Base-by-base conservation (phyloP, 2,113 vertebrate species). In the Vulpes lagopus region DNA sequence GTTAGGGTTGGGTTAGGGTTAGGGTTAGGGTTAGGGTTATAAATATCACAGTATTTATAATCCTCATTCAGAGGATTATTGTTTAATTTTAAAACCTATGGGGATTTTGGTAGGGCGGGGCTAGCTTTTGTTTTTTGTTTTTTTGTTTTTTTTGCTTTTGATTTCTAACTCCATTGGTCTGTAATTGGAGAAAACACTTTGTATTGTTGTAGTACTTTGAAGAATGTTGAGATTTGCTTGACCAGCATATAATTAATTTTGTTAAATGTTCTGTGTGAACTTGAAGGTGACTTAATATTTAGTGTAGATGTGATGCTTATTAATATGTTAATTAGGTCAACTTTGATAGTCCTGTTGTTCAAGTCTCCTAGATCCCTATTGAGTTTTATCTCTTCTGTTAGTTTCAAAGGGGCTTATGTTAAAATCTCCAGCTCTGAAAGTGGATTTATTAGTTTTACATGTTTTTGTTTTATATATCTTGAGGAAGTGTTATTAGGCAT, bases 111-210 rank as follows among this genome's bases (percentile, higher is more conserved):
- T 16, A 27, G 25, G 73, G 43, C 1, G 14, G 67, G 16, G 32
- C 16, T 69, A 69, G 11, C 15, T 76, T 7, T 71, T 62, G 12
- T 86, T 79, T 55, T 87, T 20, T 27, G 38, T 43, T 43, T 43
- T 43, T 43, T 43, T 1, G 6, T 43, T 43, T 43, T 38, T 87
- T 82, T 62, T 69, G 12, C 19, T 73, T 11, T 60, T 59, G 15
- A 83, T 89, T 94, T 95, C 84, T 43, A 84, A 53, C n/a, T 82
- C 25, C 32, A 35, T 55, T 78, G 57, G 14, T 95, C 57, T 67
- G 25, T 81, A 35, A 65, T 86, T 30, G 84, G 23, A 92, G 62
- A 35, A 80, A 78, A 89, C 22, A n/a, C 49, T 89, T 94, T 35
- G 12, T 53, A 32, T 32, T 76, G 76, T 81, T 86, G 80, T 49